Evolutionary conservation across 2,888 invertebrate genomes (phyloP).

Genomic region (Allygus modestus): DNA sequence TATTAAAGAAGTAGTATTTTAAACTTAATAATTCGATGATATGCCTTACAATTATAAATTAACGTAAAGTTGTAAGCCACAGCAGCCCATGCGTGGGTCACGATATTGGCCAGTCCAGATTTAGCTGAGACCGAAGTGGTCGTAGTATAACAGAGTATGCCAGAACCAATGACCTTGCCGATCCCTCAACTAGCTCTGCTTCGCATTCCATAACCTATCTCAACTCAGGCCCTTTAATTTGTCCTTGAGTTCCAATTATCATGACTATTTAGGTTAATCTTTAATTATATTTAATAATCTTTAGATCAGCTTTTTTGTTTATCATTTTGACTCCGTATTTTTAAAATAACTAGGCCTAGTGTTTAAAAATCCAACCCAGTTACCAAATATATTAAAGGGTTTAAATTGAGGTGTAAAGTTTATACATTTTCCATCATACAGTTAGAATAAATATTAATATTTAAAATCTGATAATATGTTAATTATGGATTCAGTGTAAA

Average conservation of each 20-base stretch:
- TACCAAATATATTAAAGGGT: no score
- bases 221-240: background rate
- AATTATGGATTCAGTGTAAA: no score
- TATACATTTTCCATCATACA: no score
- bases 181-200: background rate
- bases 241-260: background rate
- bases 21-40: no score
- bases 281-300: background rate
- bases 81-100: conserved; percentile 14
- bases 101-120: conserved; percentile 3
- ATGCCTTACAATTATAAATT: no score
- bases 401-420: background rate
- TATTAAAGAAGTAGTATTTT: no score
- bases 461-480: no score
- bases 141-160: background rate
- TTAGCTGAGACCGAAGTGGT: background rate
- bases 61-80: no score
- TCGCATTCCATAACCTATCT: background rate
- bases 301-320: background rate
- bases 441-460: no score
- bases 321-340: no score
- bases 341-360: no score
- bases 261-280: background rate
- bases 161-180: conserved; percentile 20
- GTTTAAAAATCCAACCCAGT: no score